These are phyloP conservation scores for Abrostola triplasia DNA, from an alignment of 2,888 invertebrate species.

Conservation along the genomic window DNA sequence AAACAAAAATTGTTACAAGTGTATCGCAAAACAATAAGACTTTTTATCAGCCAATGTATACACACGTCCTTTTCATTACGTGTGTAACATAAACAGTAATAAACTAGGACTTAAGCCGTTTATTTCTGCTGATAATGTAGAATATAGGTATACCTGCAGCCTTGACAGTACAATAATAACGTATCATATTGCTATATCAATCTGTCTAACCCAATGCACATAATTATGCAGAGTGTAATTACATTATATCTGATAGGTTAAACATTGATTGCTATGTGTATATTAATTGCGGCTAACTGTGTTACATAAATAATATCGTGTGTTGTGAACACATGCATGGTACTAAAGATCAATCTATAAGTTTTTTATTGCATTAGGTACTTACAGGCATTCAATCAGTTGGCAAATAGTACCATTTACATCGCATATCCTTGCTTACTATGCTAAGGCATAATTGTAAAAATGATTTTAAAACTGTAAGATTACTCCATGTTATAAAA, in stretches of 20 bases:
- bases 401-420: no score
- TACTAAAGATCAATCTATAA: no score
- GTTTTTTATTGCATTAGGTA: no score
- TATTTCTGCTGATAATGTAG: not conserved
- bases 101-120: not conserved
- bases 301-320: conserved; percentile 5
- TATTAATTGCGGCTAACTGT: not conserved
- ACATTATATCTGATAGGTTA: not conserved
- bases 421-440: no score
- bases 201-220: not conserved
- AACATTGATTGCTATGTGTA: conserved; percentile 10
- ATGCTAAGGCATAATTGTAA: no score
- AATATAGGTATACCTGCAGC: not conserved
- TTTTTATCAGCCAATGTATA: no score
- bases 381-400: no score
- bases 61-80: no score
- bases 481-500: not conserved
- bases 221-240: conserved; percentile 8
- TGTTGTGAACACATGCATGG: not conserved
- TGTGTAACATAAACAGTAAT: no score
- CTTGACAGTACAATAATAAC: conserved; percentile 3
- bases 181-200: conserved; percentile 21
- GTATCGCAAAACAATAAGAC: no score
- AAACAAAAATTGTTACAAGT: no score
- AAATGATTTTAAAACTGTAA: not conserved